Base-by-base conservation (phyloP, 2,888 invertebrate genomes). In the Leptinotarsa tumamoca region DNA sequence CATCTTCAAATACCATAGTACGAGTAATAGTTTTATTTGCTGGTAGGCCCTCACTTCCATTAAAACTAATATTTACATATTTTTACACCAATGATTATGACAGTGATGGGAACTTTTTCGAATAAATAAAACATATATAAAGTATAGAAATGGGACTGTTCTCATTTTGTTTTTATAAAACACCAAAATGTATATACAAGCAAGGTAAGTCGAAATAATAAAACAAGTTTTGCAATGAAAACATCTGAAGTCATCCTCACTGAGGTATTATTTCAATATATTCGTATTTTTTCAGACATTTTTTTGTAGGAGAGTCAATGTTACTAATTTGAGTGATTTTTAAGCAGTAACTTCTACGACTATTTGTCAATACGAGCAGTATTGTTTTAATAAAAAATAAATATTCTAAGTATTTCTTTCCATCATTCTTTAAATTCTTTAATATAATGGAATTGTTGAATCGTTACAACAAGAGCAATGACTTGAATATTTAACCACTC, bases 1-100 rank as follows among this genome's bases (percentile, higher is more conserved):
- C 82, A 81, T 81, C 79, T 81, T 79, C 71, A 80, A 80, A 80
- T 81, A 82, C 81, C 80, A 82, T 82, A 83, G 82, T 80, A 82
- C 78, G 78, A 79, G 79, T 78, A 73, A 73, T 58, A 73, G 77
- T 80, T 80, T 79, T 77, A 81, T 79, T 82, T 80, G 81, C 81
- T 81, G 83, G 83, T 78, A 81, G 78, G 81, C 71, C 50, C 74
- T 68, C 68, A 80, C 68, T 66, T 72, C 56, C 73, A 78, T 73
- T 77, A 81, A 43, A 68, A 79, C 75, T 79, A 76, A 68, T 80
- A 79, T 80, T 51, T 80, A 75, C 78, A 78, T 52, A 74, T 71
- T 73, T 78, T 78, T 79, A 77, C 75, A 78, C 74, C 54, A 72
- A 71, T 68, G 58, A 50, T 70, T 58, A 18, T 50, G 70, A 70